Conservation (phyloP, 1,140 invertebrate species). For the Zaprionus capensis region DNA sequence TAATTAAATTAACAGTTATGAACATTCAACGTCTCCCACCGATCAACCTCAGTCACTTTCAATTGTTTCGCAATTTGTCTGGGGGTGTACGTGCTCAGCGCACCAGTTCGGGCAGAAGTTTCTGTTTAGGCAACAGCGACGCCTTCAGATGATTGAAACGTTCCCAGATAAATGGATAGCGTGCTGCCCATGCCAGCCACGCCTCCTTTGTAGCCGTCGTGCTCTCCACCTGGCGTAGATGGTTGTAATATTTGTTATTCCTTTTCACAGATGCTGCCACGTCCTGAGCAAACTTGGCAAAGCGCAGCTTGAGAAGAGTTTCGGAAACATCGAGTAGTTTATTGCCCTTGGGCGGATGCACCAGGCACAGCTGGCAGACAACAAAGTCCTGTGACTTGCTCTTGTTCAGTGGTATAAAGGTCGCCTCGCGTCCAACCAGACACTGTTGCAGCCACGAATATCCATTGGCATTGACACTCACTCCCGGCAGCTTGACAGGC, state of each 20-base stretch:
- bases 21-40: constrained; percentile 30
- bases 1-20: constrained; percentile 47
- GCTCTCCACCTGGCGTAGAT: constrained; percentile 68
- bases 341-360: constrained; percentile 77
- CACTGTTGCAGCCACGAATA: constrained; percentile 78
- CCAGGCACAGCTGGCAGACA: constrained; percentile 75
- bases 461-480: constrained; percentile 73
- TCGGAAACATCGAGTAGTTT: constrained; percentile 72
- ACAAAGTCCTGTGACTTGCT: constrained; percentile 64
- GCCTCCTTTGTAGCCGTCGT: constrained; percentile 63
- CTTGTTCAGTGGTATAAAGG: constrained; percentile 75
- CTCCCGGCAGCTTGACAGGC: constrained; percentile 73
- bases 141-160: constrained; percentile 67
- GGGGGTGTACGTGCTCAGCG: constrained; percentile 45
- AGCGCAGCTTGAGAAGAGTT: constrained; percentile 72
- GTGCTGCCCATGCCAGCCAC: constrained; percentile 65
- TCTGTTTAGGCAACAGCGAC: constrained; percentile 68
- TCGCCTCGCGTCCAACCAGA: constrained; percentile 72
- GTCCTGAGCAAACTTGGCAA: constrained; percentile 70
- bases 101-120: constrained; percentile 74
- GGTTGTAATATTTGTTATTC: constrained; percentile 75
- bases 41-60: neutral
- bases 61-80: neutral
- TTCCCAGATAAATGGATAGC: constrained; percentile 72
- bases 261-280: constrained; percentile 57